phyloP scores from a whole-genome alignment of 92 coral and sea anemone species.

The Epizoanthus ramosus region DNA sequence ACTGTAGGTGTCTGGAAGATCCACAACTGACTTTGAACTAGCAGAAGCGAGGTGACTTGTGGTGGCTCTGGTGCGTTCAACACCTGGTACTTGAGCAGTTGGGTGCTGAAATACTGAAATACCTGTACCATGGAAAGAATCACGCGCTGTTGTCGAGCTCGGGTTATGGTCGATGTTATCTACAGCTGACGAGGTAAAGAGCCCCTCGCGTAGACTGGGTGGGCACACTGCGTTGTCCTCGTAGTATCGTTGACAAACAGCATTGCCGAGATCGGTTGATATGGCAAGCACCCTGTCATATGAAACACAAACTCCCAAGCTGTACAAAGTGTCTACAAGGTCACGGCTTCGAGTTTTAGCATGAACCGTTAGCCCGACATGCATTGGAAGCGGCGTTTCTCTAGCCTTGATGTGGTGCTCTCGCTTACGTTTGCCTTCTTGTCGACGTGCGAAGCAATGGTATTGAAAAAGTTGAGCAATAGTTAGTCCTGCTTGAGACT shows the following conservation, averaged over 20 bases:
- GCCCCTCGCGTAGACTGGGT: constrained; percentile 32
- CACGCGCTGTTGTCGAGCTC: constrained; percentile 59
- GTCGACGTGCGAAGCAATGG: constrained; percentile 37
- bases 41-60: constrained; percentile 27
- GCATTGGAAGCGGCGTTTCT: constrained; percentile 56
- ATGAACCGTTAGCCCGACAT: constrained; percentile 38
- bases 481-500: constrained; percentile 50
- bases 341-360: constrained; percentile 60
- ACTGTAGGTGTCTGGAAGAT: constrained; percentile 55
- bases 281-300: constrained; percentile 67
- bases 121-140: constrained; percentile 74
- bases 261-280: constrained; percentile 73
- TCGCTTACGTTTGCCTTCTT: constrained; percentile 17
- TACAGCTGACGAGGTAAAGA: constrained; percentile 72
- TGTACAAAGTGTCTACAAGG: constrained; percentile 41
- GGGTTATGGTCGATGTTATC: constrained; percentile 82
- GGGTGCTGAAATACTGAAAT: constrained; percentile 65
- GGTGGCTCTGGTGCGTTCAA: constrained; percentile 7
- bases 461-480: constrained; percentile 53
- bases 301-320: constrained; percentile 56
- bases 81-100: constrained; percentile 47
- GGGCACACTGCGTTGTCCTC: constrained; percentile 63
- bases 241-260: constrained; percentile 57
- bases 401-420: constrained; percentile 46
- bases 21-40: constrained; percentile 49